Conservation (phyloP, 2,113 vertebrate species). For the Mirounga angustirostris region DNA sequence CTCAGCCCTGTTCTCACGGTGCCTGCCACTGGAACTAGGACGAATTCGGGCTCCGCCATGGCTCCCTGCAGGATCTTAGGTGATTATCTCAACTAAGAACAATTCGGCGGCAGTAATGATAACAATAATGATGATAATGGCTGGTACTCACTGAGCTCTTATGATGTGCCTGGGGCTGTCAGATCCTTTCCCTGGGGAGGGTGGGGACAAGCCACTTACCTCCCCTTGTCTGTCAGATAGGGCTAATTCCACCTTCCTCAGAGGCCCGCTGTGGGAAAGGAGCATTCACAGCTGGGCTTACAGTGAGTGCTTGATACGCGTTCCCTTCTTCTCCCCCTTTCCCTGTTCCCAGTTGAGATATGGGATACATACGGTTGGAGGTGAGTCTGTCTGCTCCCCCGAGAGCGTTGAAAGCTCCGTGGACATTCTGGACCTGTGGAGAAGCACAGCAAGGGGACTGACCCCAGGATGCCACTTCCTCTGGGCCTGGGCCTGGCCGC, state of each 20-base stretch:
- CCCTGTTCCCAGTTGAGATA: neutral
- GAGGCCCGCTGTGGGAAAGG: neutral
- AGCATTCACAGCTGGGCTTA: fast-evolving
- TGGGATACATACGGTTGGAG: constrained; percentile 94
- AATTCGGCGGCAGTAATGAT: neutral
- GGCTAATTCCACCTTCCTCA: neutral
- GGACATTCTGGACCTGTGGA: constrained; percentile 94
- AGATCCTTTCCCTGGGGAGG: neutral
- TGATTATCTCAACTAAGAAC: neutral
- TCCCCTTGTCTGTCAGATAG: neutral
- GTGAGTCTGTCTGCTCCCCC: constrained; percentile 94
- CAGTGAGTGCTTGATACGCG: fast-evolving
- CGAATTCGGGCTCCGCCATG: neutral
- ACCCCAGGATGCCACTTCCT: neutral
- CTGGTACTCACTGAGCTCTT: fast-evolving
- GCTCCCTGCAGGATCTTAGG: neutral
- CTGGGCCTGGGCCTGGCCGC: neutral
- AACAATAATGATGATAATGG: fast-evolving
- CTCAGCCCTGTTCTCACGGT: neutral
- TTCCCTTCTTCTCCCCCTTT: fast-evolving
- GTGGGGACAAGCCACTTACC: neutral
- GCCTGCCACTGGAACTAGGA: neutral
- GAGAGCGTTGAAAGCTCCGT: constrained; percentile 97
- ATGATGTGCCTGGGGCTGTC: fast-evolving
- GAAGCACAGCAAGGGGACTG: neutral